Base-by-base conservation (phyloP, 2,113 vertebrate genomes). In the Nansenia antarctica region DNA sequence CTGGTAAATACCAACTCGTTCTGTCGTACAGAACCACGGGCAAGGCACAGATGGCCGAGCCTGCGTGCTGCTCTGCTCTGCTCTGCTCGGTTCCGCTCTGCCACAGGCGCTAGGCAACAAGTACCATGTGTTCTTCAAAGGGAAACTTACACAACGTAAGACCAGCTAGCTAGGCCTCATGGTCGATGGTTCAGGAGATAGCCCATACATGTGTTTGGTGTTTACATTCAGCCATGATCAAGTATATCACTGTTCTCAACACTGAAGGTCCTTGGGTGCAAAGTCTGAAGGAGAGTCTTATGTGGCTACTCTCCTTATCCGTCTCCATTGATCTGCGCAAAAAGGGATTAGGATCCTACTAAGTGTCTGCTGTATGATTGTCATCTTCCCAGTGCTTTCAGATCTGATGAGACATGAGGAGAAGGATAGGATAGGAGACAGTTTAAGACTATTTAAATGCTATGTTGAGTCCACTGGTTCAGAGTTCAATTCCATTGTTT, bases 61-160 rank as follows among this genome's bases (percentile, higher is more conserved):
- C 57, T 62, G 67, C 37, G 15, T 69, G 72, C 34, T 26, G 72
- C 60, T 67, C 59, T 61, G 30, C 69, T 85, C 62, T 45, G 27
- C 35, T 49, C 62, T 66, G 69, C 62, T 85, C 62, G 34, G 27
- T 32, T 49, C 62, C 62, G 69, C 62, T 61, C 45, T 77, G 73
- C 79, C 70, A 81, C 72, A 47, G 67, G 67, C 64, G 65, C 7
- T 8, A 67, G n/a, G 65, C 77, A 85, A 86, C 83, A 67, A 77
- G 73, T 64, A 57, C 77, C 85, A 82, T 84, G 76, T 85, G 87
- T 82, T 73, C 67, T 79, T 85, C 63, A 79, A 82, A 81, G 69
- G 59, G 62, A 57, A 47, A 64, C 1, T 20, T 58, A 65, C 12
- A 49, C 31, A 52, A 26, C 9, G 42, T n/a, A n/a, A n/a, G 29